Conservation (phyloP, 1,140 invertebrate genomes). For the Lycorma delicatula region DNA sequence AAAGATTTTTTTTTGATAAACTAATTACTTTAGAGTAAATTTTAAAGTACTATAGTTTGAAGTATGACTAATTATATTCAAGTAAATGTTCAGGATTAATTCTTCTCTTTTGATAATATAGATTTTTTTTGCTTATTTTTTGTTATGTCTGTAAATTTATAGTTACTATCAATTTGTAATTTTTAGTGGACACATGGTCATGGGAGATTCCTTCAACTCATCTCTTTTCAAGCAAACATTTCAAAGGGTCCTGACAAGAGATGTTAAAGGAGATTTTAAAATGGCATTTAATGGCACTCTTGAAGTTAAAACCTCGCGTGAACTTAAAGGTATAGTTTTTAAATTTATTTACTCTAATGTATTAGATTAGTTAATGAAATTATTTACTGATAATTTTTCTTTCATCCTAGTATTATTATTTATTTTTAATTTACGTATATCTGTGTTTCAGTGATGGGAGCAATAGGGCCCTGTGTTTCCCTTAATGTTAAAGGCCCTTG, state of each 20-base stretch:
- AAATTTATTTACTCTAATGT: slow-evolving; percentile 28
- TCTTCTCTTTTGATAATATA: too few relatives aligned
- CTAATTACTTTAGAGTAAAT: too few relatives aligned
- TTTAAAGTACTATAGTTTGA: too few relatives aligned
- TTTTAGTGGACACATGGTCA: slow-evolving; percentile 93
- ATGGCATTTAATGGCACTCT: slow-evolving; percentile 98
- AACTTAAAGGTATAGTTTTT: slow-evolving; percentile 77
- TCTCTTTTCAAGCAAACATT: slow-evolving; percentile 98
- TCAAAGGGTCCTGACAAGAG: slow-evolving; percentile 91
- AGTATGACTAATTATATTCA: too few relatives aligned
- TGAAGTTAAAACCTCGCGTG: slow-evolving; percentile 89
- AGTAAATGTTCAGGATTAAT: too few relatives aligned
- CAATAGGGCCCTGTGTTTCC: slow-evolving; percentile 93
- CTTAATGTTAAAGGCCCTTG: slow-evolving; percentile 79
- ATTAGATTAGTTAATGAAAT: too few relatives aligned
- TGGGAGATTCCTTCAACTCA: slow-evolving; percentile 99
- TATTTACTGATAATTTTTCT: slow-evolving; percentile 12
- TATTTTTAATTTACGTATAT: background rate
- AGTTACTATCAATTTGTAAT: too few relatives aligned
- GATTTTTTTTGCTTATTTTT: too few relatives aligned
- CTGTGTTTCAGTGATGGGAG: slow-evolving; percentile 83
- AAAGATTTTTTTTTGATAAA: too few relatives aligned
- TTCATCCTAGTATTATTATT: slow-evolving; percentile 2
- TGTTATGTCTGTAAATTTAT: too few relatives aligned
- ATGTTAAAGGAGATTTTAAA: slow-evolving; percentile 85